Base-by-base conservation (phyloP, 2,888 invertebrate species). In the Matsumyia berberina region DNA sequence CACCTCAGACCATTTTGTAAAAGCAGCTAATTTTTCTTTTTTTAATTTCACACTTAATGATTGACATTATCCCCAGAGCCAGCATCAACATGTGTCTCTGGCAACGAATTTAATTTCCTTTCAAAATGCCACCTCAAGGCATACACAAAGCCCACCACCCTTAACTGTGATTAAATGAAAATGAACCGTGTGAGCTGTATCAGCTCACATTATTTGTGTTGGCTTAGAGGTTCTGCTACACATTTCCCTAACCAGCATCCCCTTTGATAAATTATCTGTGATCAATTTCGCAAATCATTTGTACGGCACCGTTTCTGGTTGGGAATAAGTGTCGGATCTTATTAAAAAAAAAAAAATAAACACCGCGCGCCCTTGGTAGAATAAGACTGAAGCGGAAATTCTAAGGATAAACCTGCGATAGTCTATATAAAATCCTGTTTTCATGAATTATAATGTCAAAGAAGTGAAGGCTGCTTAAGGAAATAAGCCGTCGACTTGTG, bases 31-130 rank as follows among this genome's bases (percentile, higher is more conserved):
- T 37, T 37, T 24, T n/a, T 17, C 17, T 9, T 46, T 35, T n/a
- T 57, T 70, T 57, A 46, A 58, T 58, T 58, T 66, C 24, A 37
- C 66, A 37, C 69, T 19, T 24, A 57, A 37, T 49, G 35, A 35
- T 58, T 72, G 58, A 46, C 70, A 49, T 58, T 58, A 60, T 37
- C 49, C 49, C 39, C 37, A 58, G 31, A 35, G 5, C 15, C 37
- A 37, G 57, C 31, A 31, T 29, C 53, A 17, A 39, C 53, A 17
- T 67, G 49, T 35, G 49, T 64, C 49, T 31, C 49, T 33, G 24
- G 64, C 19, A 58, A 19, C 2, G 42, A 62, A 33, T 73, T 73
- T 62, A 73, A 62, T 53, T 73, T 73, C 42, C 70, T 39, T 35
- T 72, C 49, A n/a, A 49, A 72, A 35, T 31, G 37, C 46, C 4